Base-by-base conservation (phyloP, 1,140 invertebrate genomes). In the Aphidius gifuensis region DNA sequence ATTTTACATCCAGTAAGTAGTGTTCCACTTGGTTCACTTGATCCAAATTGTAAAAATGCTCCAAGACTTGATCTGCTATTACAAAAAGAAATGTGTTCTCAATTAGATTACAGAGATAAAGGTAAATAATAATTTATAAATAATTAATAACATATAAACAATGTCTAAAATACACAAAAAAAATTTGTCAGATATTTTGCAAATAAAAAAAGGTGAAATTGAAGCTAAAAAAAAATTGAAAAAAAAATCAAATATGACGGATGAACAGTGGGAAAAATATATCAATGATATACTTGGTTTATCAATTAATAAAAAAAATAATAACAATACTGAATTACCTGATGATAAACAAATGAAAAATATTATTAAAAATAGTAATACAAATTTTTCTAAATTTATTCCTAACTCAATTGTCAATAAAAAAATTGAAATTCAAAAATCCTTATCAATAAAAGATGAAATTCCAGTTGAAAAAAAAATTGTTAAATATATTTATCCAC, bases 221-320 rank as follows among this genome's bases (percentile, higher is more conserved):
- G 46, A 32, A 9, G 60, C 63, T 5, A 39, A 9, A 6, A 66
- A 66, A 65, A n/a, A 63, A 38, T 46, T 65, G 9, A 23, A 21
- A 40, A 48, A 58, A 61, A 69, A 63, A 65, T 60, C 62, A 7
- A 7, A 67, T 1, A 68, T 71, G 64, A 68, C 49, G 51, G 7
- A 39, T 6, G 53, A 67, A 0, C 61, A 62, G 8, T 73, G 72
- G 72, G 53, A 68, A 6, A 71, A 61, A 57, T 69, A 73, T 48
- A 49, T 72, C 0, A 45, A 61, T 8, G 59, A 71, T 47, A 48
- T 70, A 9, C 23, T 70, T 21, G 50, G 55, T 9, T 42, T n/a
- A 39, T 57, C 57, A 38, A 44, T 55, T 32, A 4, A 32, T n/a
- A 61, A 55, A 50, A 67, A 57, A 66, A 23, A 6, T 43, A 60